phyloP scores from a whole-genome alignment of 2,888 invertebrate species.

The Parnassius orleans region DNA sequence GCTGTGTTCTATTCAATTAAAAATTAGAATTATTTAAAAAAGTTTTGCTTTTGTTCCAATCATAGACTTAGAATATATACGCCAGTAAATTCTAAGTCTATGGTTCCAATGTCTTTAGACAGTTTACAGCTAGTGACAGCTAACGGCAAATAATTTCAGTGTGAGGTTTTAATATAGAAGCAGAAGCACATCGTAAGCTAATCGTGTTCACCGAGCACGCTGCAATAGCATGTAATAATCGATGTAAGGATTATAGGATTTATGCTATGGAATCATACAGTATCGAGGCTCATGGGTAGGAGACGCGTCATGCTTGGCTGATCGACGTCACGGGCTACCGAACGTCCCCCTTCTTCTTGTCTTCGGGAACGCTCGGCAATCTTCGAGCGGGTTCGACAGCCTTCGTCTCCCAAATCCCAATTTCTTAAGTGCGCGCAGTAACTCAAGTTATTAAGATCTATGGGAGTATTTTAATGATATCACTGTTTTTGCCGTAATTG shows the following conservation, averaged over 20 bases:
- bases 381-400: constrained; percentile 45
- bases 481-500: constrained; percentile 46
- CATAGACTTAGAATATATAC: constrained; percentile 2
- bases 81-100: too few species aligned
- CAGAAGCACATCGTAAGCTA: not conserved
- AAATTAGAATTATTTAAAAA: too few species aligned
- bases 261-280: constrained; percentile 43
- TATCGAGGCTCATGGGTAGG: constrained; percentile 51
- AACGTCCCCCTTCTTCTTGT: constrained; percentile 48
- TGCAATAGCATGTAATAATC: constrained; percentile 26
- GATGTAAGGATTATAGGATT: constrained; percentile 49
- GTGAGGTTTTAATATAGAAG: too few species aligned
- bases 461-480: constrained; percentile 48
- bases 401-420: constrained; percentile 46
- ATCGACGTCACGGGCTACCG: constrained; percentile 61
- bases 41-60: not conserved
- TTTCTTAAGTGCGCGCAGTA: constrained; percentile 49
- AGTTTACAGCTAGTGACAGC: not conserved
- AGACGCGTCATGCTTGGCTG: constrained; percentile 59
- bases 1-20: not conserved
- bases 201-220: not conserved
- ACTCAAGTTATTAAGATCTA: constrained; percentile 50
- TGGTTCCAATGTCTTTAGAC: not conserved
- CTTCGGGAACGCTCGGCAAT: constrained; percentile 56
- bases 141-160: not conserved